Evolutionary conservation across 92 coral and sea anemone species (phyloP), one percentile per base, ranked within the genome.

Genomic region (Paramuricea clavata): DNA sequence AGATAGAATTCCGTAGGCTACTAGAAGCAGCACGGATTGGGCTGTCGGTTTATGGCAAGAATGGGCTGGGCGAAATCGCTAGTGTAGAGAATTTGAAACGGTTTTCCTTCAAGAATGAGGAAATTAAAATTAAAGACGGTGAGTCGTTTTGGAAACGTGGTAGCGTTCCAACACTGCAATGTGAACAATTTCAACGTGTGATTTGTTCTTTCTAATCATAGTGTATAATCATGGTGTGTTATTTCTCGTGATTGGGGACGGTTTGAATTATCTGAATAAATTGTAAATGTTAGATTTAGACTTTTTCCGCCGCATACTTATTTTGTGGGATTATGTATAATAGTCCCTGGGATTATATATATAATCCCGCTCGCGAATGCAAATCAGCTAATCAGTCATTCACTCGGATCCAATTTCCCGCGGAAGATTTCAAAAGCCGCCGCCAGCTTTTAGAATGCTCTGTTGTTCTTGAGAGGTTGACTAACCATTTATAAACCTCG

Each of bases 1-100:
- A 73, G 77, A 71, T 26, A 83, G 71, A 39, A 50, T 70, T 42
- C 77, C 88, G 39, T 49, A 74, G 15, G 84, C 76, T 39, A 83
- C 88, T 32, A 69, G 72, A 82, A 74, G 76, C 70, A 88, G 79
- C 76, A 88, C 84, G 52, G 35, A 34, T 74, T 82, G 91, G 84
- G 87, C 88, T 76, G 76, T 83, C 70, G 82, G 91, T 70, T 62
- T 76, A 44, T 82, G 91, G 91, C 44, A 31, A 44, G 77, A 68
- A 31, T 68, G 42, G 74, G 74, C 74, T 2, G 12, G 74, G 42
- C 35, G 65, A 19, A 13, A 57, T 57, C 7, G 65, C 12, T 3
- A 4, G 65, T 57, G 65, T 3, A 3, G 65, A 57, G 65, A 57
- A 57, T 57, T 57, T 57, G 12, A 57, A 57, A 13, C 65, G 65